These are phyloP conservation scores for Globodera ellingtonae DNA, from an alignment of 1,140 invertebrate species.

Conservation along the genomic window DNA sequence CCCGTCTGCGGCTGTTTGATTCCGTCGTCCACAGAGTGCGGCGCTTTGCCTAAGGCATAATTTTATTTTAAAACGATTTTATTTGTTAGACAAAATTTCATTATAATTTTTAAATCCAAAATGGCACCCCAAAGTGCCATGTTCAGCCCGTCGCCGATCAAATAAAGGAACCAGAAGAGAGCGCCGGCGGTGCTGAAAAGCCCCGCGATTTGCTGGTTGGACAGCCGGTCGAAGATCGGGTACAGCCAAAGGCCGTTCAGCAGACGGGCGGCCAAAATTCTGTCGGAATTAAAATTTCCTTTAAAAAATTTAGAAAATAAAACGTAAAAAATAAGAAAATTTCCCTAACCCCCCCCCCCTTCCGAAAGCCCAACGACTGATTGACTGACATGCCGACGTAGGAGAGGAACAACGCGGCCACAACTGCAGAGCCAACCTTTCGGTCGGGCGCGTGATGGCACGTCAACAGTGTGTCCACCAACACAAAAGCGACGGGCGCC, in stretches of 20 bases:
- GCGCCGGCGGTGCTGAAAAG: conserved; percentile 38
- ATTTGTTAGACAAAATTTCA: conserved; percentile 18
- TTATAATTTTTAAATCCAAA: not conserved
- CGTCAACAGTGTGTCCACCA: conserved; percentile 66
- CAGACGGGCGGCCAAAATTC: conserved; percentile 30
- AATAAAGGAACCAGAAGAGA: conserved; percentile 53
- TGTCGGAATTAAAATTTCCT: conserved; percentile 11
- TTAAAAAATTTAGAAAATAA: conserved; percentile 18
- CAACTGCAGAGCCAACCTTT: conserved; percentile 39
- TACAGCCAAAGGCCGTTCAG: conserved; percentile 52
- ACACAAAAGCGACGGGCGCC: conserved; percentile 64
- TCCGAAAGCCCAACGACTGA: too few relatives aligned
- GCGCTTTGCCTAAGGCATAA: conserved; percentile 25
- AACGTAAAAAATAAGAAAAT: too few relatives aligned
- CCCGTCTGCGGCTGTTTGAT: not conserved
- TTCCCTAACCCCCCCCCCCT: too few relatives aligned
- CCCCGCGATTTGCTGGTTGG: conserved; percentile 26
- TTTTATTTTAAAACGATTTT: conserved; percentile 11
- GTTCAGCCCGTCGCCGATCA: conserved; percentile 51
- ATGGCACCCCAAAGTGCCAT: conserved; percentile 46
- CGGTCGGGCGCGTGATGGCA: conserved; percentile 65
- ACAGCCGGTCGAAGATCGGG: conserved; percentile 51
- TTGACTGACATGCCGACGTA: conserved; percentile 50
- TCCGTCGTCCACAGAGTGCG: conserved; percentile 18
- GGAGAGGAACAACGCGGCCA: conserved; percentile 37